Evolutionary conservation across 2,888 invertebrate genomes (phyloP).

Genomic region (Drosophila subquinaria): DNA sequence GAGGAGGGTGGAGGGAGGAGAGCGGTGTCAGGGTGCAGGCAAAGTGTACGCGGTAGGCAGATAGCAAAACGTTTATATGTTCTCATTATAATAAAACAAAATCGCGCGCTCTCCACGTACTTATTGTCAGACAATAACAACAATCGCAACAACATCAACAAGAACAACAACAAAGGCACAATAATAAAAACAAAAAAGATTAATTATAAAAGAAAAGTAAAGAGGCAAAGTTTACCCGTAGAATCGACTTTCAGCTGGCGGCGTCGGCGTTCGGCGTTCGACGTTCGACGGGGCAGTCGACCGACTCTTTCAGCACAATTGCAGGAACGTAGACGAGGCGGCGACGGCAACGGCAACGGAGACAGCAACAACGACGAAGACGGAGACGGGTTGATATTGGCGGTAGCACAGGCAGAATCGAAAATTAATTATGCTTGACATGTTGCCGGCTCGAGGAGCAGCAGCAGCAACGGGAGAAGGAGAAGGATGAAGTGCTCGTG

Average conservation of each 20-base stretch:
- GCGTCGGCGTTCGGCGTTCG: background rate
- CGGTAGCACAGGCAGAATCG: constrained; percentile 72
- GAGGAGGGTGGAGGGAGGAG: background rate
- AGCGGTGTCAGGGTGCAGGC: background rate
- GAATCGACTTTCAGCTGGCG: constrained; percentile 70
- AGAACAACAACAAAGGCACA: constrained; percentile 26
- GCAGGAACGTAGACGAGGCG: constrained; percentile 58
- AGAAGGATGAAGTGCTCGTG: constrained; percentile 6
- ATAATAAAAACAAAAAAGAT: constrained; percentile 54
- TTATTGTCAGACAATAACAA: constrained; percentile 61
- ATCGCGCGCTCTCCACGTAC: constrained; percentile 66
- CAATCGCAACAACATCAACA: constrained; percentile 31
- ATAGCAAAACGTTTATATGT: constrained; percentile 76
- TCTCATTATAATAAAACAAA: constrained; percentile 80
- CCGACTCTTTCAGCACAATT: constrained; percentile 57
- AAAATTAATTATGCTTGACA: constrained; percentile 82
- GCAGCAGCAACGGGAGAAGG: constrained; percentile 17
- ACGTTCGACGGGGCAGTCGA: constrained; percentile 25
- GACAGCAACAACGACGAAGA: constrained; percentile 2
- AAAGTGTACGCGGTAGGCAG: constrained; percentile 41
- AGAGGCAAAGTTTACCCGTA: constrained; percentile 75
- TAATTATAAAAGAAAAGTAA: constrained; percentile 73
- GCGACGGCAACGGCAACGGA: constrained; percentile 20
- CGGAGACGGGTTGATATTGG: constrained; percentile 58
- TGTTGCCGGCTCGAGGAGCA: constrained; percentile 70